These are phyloP conservation scores for Marmota monax DNA, from an alignment of 2,113 vertebrate species.

Conservation along the genomic window DNA sequence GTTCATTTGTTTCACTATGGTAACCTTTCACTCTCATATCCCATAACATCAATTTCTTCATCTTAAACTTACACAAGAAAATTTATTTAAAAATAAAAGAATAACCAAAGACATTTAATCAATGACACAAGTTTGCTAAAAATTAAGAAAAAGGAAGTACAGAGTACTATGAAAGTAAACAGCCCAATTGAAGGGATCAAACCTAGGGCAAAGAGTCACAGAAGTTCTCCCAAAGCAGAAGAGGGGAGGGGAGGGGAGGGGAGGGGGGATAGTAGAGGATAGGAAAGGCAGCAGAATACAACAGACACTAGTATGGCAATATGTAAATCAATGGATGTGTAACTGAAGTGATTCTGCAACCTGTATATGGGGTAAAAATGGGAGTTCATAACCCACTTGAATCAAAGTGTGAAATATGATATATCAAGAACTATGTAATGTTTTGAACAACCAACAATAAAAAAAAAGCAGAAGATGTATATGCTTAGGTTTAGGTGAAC, in stretches of 20 bases:
- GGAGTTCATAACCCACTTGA: too few species aligned
- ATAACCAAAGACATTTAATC: background rate
- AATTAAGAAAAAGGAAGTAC: background rate
- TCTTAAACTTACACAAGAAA: background rate
- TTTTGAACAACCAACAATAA: too few species aligned
- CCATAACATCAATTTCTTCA: background rate
- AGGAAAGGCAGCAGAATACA: too few species aligned
- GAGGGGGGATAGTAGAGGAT: too few species aligned
- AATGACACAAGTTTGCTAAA: conserved; percentile 6
- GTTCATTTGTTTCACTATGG: background rate
- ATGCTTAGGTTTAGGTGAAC: background rate
- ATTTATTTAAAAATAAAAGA: background rate
- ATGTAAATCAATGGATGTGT: too few species aligned
- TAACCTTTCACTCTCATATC: background rate
- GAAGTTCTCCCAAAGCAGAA: background rate
- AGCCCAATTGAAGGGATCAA: background rate
- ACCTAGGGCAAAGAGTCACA: background rate
- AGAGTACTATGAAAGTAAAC: background rate
- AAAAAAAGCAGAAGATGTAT: background rate
- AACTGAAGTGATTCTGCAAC: too few species aligned
- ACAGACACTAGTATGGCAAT: too few species aligned
- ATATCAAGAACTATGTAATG: too few species aligned
- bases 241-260: background rate
- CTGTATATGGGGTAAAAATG: too few species aligned
- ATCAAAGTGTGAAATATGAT: too few species aligned